Conservation (phyloP, 2,888 invertebrate species). For the Brachyopa scutellaris region DNA sequence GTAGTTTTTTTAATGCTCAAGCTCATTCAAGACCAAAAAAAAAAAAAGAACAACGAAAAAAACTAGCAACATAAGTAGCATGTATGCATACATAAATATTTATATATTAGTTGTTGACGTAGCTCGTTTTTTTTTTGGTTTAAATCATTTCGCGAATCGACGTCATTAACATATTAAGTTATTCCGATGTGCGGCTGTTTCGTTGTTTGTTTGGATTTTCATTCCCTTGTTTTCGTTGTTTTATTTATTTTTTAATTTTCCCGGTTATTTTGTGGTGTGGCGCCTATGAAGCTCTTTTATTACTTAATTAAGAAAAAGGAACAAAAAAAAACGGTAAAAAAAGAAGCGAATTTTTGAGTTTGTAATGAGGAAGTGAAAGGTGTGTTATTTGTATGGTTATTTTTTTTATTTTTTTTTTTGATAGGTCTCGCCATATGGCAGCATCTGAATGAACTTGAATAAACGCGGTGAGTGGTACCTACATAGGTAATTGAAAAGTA, state of each 20-base stretch:
- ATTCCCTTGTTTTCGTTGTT: constrained; percentile 40
- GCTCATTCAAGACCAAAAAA: no score
- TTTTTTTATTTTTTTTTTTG: constrained; percentile 4
- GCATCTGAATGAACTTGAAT: background rate
- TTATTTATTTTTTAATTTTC: constrained; percentile 21
- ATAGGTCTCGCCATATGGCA: constrained; percentile 7
- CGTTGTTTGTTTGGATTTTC: constrained; percentile 61
- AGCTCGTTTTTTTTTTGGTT: constrained; percentile 2
- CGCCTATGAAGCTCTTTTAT: constrained; percentile 46
- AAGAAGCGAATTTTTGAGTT: background rate
- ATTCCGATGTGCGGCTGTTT: constrained; percentile 20
- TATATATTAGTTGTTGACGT: constrained; percentile 29
- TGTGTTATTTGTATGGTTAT: background rate
- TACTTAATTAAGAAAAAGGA: constrained; percentile 28
- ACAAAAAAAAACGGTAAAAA: no score
- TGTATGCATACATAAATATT: constrained; percentile 31
- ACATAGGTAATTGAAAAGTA: background rate
- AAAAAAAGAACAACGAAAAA: background rate
- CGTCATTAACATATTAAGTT: constrained; percentile 62
- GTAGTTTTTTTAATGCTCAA: background rate
- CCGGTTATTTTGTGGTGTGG: constrained; percentile 31
- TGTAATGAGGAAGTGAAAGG: constrained; percentile 21
- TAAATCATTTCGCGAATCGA: constrained; percentile 37
- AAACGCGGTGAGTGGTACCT: no score
- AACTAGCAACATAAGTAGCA: no score